phyloP scores from a whole-genome alignment of 2,888 invertebrate genomes.

The Dione vanillae region DNA sequence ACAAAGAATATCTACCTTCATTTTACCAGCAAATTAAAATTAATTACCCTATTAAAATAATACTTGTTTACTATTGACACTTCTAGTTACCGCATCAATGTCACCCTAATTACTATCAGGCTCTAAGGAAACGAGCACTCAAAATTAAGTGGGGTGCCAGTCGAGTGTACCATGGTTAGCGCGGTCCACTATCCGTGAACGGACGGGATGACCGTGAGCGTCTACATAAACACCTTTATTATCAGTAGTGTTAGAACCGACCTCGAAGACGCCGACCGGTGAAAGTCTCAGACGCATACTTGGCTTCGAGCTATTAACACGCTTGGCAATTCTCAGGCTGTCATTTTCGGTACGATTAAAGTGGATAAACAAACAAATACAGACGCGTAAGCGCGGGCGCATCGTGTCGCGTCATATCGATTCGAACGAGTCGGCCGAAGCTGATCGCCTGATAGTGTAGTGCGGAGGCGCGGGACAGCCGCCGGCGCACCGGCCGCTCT shows the following conservation, averaged over 20 bases:
- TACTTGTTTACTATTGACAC: background rate
- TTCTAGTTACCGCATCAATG: background rate
- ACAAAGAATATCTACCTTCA: no score
- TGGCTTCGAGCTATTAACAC: conserved; percentile 67
- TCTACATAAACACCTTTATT: conserved; percentile 69
- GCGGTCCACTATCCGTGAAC: conserved; percentile 25
- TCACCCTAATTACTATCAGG: background rate
- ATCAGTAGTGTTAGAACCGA: conserved; percentile 76
- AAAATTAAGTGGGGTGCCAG: background rate
- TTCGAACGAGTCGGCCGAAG: conserved; percentile 59
- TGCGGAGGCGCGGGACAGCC: conserved; percentile 60
- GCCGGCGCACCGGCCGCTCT: conserved; percentile 52
- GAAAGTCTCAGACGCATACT: conserved; percentile 80
- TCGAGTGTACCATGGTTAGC: conserved; percentile 28
- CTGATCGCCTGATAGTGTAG: conserved; percentile 70
- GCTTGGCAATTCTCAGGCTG: conserved; percentile 56
- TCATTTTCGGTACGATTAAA: conserved; percentile 60
- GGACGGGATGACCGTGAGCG: conserved; percentile 50
- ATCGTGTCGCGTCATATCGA: conserved; percentile 62
- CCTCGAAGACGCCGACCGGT: conserved; percentile 70
- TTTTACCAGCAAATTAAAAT: no score
- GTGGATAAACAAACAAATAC: conserved; percentile 74
- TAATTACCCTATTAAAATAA: background rate
- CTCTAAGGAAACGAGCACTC: conserved; percentile 15
- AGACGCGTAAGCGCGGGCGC: conserved; percentile 58